A percentile compares a stretch with the other conserved stretches of the same genome.
Conservation (phyloP, 2,113 vertebrate species). For the Chionomys nivalis region DNA sequence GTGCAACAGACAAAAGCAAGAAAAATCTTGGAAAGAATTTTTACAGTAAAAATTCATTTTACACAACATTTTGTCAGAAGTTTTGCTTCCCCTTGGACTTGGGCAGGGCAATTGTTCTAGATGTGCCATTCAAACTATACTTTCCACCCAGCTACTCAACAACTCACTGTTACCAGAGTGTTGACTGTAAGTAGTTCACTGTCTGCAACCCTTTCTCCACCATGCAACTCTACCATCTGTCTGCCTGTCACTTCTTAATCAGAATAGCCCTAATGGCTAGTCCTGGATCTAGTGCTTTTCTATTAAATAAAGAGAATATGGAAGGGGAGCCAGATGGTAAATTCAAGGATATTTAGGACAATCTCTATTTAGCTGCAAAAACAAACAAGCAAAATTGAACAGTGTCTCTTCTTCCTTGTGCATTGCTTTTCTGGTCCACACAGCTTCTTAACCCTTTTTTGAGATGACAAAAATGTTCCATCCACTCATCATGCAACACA, state of each 20-base stretch:
- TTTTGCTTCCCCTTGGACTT: not conserved
- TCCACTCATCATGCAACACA: not conserved
- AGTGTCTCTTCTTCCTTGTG: conserved; percentile 20
- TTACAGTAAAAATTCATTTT: not conserved
- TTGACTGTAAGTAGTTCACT: conserved; percentile 58
- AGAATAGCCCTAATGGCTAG: conserved; percentile 73
- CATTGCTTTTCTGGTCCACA: conserved; percentile 26
- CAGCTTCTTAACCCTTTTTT: conserved; percentile 51
- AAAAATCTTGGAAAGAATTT: not conserved
- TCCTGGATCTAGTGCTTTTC: conserved; percentile 60
- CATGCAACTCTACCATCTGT: conserved; percentile 67
- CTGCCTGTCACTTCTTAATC: conserved; percentile 68
- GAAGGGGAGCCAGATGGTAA: conserved; percentile 77
- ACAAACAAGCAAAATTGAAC: conserved; percentile 72
- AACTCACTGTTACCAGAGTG: not conserved
- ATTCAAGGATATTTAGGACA: conserved; percentile 75
- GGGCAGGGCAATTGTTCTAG: not conserved
- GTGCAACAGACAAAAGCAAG: not conserved
- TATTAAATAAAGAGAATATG: conserved; percentile 61
- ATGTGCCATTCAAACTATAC: not conserved
- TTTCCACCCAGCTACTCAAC: not conserved
- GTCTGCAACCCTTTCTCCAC: not conserved
- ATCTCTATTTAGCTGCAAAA: conserved; percentile 76
- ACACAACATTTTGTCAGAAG: not conserved
- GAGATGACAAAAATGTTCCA: conserved; percentile 25